Conservation (phyloP, 2,888 invertebrate genomes). For the Pogonocherus hispidulus region DNA sequence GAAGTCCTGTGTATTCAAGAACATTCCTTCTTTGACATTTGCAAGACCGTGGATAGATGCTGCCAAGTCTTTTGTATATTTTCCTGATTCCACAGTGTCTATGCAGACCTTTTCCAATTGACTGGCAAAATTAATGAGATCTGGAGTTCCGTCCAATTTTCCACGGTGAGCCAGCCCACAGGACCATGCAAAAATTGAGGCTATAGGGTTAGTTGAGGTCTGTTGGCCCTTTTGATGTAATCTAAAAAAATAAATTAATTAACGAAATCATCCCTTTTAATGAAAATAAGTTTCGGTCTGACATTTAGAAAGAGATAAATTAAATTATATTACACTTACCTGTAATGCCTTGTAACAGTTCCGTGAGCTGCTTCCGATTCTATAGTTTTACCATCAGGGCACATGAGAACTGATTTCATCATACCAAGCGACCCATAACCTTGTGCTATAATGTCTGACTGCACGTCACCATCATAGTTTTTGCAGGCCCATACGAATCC, state of each 20-base stretch:
- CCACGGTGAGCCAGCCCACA: constrained; percentile 87
- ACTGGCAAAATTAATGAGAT: constrained; percentile 79
- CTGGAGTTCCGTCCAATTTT: constrained; percentile 83
- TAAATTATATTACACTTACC: too few relatives aligned
- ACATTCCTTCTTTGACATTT: constrained; percentile 87
- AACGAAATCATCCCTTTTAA: too few relatives aligned
- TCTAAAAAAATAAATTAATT: constrained; percentile 71
- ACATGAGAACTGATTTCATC: constrained; percentile 93
- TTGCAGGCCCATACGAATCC: constrained; percentile 95
- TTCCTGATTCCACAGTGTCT: constrained; percentile 85
- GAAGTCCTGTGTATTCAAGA: constrained; percentile 88
- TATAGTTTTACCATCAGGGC: constrained; percentile 89
- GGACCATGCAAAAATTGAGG: constrained; percentile 94
- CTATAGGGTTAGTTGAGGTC: constrained; percentile 92
- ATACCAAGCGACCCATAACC: constrained; percentile 87
- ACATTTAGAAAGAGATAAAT: too few relatives aligned
- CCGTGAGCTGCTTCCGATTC: constrained; percentile 95
- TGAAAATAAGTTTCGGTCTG: too few relatives aligned
- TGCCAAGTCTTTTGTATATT: constrained; percentile 88
- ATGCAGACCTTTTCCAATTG: constrained; percentile 86
- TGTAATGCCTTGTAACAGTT: constrained; percentile 90
- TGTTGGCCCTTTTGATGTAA: constrained; percentile 88
- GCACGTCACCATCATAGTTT: constrained; percentile 94
- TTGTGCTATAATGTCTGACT: constrained; percentile 88
- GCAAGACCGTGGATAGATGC: constrained; percentile 88